Conservation (phyloP, 2,888 invertebrate species). For the Meta bourneti region DNA sequence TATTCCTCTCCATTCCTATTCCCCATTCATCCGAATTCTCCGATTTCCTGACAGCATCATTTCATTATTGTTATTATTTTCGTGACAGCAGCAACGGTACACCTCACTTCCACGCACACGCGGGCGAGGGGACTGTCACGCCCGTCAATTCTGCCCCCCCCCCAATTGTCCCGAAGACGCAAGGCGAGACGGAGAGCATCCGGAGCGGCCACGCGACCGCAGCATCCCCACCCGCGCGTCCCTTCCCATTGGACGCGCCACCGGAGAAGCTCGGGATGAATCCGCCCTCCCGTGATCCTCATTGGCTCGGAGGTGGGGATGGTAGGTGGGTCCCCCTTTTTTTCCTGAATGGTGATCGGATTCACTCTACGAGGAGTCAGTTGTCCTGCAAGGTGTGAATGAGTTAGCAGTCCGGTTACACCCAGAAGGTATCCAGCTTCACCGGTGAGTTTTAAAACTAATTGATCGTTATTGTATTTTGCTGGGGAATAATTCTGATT, state of each 20-base stretch:
- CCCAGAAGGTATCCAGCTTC: too few species aligned
- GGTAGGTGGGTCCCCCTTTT: background rate
- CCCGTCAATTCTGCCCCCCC: conserved; percentile 16
- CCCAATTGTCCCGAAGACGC: conserved; percentile 19
- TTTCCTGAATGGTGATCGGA: background rate
- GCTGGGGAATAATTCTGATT: too few species aligned
- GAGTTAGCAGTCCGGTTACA: too few species aligned
- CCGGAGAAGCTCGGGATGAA: conserved; percentile 49
- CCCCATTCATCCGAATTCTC: background rate
- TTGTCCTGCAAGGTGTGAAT: background rate
- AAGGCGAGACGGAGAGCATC: conserved; percentile 33
- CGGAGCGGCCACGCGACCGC: conserved; percentile 65
- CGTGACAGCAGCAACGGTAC: background rate
- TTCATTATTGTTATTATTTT: too few species aligned
- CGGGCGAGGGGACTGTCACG: conserved; percentile 42
- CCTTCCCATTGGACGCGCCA: conserved; percentile 6
- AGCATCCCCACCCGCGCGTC: conserved; percentile 14
- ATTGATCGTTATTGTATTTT: too few species aligned
- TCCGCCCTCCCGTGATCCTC: conserved; percentile 25
- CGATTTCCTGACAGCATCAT: background rate
- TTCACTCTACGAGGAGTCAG: background rate
- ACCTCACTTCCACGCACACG: background rate
- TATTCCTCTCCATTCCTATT: background rate
- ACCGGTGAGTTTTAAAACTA: too few species aligned
- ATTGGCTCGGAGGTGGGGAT: conserved; percentile 39